These are phyloP conservation scores for Riparia riparia DNA, from an alignment of 2,113 vertebrate genomes.

Conservation along the genomic window DNA sequence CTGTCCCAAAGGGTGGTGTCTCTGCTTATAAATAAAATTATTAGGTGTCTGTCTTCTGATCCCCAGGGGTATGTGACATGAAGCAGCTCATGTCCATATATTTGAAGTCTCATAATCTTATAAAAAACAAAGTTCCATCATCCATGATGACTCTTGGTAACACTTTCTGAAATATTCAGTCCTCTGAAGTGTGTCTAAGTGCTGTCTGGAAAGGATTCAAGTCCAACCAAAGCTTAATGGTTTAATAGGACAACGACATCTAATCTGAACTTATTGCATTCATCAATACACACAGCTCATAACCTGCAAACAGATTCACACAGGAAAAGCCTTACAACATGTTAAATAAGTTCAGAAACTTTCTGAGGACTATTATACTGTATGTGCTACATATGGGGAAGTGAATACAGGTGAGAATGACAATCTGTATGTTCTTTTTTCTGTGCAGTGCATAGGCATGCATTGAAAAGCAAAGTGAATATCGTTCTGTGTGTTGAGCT, in stretches of 20 bases:
- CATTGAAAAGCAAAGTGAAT: neutral
- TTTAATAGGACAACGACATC: neutral
- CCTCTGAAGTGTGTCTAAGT: neutral
- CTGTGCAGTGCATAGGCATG: neutral
- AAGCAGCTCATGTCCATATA: accelerated
- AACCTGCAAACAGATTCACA: neutral
- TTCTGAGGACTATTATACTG: neutral
- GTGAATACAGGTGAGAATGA: neutral
- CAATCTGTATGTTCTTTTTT: neutral
- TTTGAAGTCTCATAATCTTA: neutral
- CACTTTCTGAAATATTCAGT: neutral
- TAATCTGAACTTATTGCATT: neutral
- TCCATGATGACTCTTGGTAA: neutral
- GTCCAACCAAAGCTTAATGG: accelerated
- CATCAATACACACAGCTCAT: neutral
- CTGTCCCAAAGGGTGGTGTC: neutral
- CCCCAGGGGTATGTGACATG: neutral
- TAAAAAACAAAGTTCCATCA: neutral
- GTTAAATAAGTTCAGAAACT: neutral
- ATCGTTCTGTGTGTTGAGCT: neutral
- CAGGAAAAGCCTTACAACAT: neutral
- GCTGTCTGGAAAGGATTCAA: neutral
- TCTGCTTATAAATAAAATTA: neutral
- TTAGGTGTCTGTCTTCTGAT: neutral
- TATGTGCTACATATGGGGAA: accelerated